Base-by-base conservation (phyloP, 2,888 invertebrate species). In the Apamea anceps region DNA sequence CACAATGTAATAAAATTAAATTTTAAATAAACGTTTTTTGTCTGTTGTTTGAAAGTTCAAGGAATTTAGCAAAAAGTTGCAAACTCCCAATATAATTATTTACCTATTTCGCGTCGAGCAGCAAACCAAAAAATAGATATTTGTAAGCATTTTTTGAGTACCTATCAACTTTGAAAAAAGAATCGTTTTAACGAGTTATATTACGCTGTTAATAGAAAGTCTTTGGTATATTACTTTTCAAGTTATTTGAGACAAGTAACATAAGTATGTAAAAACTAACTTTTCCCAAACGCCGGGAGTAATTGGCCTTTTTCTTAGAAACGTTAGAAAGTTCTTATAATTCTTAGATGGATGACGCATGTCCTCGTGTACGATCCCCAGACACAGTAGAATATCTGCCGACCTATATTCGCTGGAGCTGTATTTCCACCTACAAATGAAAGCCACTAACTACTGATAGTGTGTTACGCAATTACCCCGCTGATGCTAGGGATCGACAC, bases 21-120 rank as follows among this genome's bases (percentile, higher is more conserved):
- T 54, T 73, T 6, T 70, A 82, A 57, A 37, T 60, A 71, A 77
- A 68, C 48, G 65, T 71, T 86, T 86, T 83, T 75, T 75, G 57
- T 67, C 51, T 65, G n/a, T 32, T 68, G 42, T 77, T 48, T 71
- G 25, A 77, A 72, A 85, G 84, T 80, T 87, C 84, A 80, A 72
- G 68, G 6, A 66, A 65, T 45, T 63, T 15, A 62, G 63, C 74
- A 85, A 85, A 85, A 85, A 84, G 21, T 62, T 76, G 51, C 60
- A 51, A 48, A 73, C 70, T 60, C 1, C 62, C 51, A 77, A 62
- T 81, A 54, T 51, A 71, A n/a, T 65, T 62, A 73, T 84, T 76
- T 77, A 66, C 42, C 51, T 51, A 83, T 75, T 54, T 75, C 15
- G 66, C 25, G 72, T 66, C 74, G 51, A 66, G n/a, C 57, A 70